Evolutionary conservation across 2,797 vertebrate species (phyloP).

Genomic region (Tamandua tetradactyla): DNA sequence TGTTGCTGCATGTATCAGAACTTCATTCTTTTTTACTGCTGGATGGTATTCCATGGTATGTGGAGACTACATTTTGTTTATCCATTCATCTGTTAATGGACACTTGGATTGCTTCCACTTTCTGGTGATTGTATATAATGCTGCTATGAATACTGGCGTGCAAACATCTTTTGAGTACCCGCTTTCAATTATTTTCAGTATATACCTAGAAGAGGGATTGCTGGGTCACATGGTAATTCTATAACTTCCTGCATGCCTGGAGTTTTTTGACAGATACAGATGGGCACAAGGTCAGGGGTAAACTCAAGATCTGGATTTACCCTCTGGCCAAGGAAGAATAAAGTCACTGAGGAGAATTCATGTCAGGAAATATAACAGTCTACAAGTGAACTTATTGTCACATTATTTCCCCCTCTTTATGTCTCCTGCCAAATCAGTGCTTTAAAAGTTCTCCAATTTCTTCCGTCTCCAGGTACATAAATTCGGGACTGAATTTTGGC

Average conservation of each 20-base stretch:
- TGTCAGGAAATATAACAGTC: neutral
- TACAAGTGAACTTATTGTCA: neutral
- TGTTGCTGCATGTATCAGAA: no score
- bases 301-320: neutral
- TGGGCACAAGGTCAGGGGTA: slow-evolving; percentile 28
- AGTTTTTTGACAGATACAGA: neutral
- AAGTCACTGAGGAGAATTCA: neutral
- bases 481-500: neutral
- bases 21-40: no score
- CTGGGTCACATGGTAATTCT: no score
- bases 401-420: neutral
- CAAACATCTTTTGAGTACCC: no score
- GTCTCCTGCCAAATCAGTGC: neutral
- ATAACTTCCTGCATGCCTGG: neutral
- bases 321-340: neutral
- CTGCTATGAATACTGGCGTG: no score
- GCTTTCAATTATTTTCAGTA: no score
- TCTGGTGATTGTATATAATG: no score
- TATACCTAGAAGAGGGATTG: no score
- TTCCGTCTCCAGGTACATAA: neutral
- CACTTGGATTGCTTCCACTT: no score
- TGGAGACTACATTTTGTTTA: no score
- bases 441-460: slow-evolving; percentile 8
- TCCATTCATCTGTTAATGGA: no score
- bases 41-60: no score